A percentile compares a stretch with the other conserved stretches of the same genome.
Evolutionary conservation across 2,113 vertebrate species (phyloP).

Genomic region (Podarcis raffonei): DNA sequence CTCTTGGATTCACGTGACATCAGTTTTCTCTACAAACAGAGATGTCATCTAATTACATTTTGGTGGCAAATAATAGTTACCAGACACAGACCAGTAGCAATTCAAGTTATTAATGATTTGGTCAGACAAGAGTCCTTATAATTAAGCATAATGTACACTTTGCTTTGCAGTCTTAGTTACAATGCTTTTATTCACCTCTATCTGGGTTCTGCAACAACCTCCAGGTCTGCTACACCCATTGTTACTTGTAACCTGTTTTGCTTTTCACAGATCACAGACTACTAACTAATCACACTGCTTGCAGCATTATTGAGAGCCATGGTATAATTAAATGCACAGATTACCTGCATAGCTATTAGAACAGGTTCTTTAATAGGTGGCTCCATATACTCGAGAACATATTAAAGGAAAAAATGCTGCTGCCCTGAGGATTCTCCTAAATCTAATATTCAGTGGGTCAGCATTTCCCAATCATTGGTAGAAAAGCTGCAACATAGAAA

Average conservation of each 20-base stretch:
- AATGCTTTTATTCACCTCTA: not conserved
- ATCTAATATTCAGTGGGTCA: not conserved
- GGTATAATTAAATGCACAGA: not conserved
- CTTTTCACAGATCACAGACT: constrained; percentile 2
- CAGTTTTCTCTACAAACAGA: not conserved
- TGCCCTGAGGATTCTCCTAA: not conserved
- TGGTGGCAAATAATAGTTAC: not conserved
- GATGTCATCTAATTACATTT: not conserved
- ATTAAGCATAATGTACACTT: not conserved
- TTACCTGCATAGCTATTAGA: not conserved
- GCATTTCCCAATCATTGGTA: not conserved
- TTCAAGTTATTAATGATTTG: not conserved
- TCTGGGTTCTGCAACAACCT: not conserved
- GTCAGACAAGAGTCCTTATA: not conserved
- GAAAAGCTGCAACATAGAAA: not conserved
- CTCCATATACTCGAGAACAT: not conserved
- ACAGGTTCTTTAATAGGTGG: not conserved
- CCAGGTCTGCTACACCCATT: not conserved
- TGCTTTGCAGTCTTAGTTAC: not conserved
- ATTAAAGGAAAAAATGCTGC: not conserved
- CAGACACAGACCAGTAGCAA: not conserved
- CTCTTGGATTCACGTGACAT: not conserved
- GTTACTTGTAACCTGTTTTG: not conserved
- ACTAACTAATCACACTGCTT: not conserved
- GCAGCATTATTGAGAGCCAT: not conserved